Base-by-base conservation (phyloP, 2,888 invertebrate species). In the Campaea margaritaria region DNA sequence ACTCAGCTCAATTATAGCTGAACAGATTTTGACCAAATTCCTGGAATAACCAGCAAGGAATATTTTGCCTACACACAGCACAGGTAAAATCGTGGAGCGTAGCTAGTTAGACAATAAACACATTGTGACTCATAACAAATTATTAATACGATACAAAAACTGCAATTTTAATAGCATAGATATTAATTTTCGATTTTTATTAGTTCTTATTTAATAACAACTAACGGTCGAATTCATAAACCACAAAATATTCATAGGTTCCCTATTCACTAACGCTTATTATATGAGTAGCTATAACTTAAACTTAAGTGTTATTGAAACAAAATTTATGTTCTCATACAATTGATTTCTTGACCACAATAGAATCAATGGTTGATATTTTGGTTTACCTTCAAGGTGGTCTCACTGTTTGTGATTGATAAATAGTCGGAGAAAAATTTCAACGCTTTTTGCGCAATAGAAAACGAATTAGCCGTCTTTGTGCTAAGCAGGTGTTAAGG, bases 381-480 rank as follows among this genome's bases (percentile, higher is more conserved):
- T 85, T 83, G 82, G 78, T 77, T 57, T 62, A 62, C 65, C 76
- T 78, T 67, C 76, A 70, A 79, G 87, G 87, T 87, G 87, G 87
- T 49, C 57, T 31, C 8, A 10, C 31, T 31, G 9, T 57, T 62
- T 56, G 55, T 61, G 27, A 10, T 36, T 43, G 31, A n/a, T 38
- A 15, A 55, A 56, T 48, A 47, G 50, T 45, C 54, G 46, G 50
- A 31, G 45, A 59, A 31, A 45, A 49, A 51, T 44, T 55, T 44
- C 10, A 39, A 21, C 42, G 27, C 43, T 59, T 67, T 65, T 65
- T 69, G 61, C 58, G 77, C 76, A 83, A 86, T 86, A 76, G 74
- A 79, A 82, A 73, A 76, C 79, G 79, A 86, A 87, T 86, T 87
- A 86, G 86, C 66, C 55, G 39, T 62, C 68, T 75, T 85, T 86